phyloP scores from a whole-genome alignment of 2,888 invertebrate genomes.

The Creontiades dilutus region DNA sequence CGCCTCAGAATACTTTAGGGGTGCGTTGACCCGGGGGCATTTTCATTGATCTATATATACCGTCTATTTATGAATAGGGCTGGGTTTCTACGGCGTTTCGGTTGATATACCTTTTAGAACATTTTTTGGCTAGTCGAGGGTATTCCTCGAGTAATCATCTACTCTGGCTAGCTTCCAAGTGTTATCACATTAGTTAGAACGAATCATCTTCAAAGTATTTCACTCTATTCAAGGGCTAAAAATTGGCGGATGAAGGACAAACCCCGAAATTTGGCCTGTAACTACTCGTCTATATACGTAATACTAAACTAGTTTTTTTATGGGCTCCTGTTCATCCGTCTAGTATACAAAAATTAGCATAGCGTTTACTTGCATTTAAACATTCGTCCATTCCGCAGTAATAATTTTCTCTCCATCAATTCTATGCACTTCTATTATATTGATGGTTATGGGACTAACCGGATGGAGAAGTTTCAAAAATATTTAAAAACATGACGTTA shows the following conservation, averaged over 20 bases:
- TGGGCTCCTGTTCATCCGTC: too few species aligned
- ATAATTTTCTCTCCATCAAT: too few species aligned
- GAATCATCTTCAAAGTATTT: constrained; percentile 17
- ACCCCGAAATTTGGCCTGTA: too few species aligned
- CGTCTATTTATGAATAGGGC: constrained; percentile 56
- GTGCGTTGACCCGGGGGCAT: constrained; percentile 58
- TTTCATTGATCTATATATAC: constrained; percentile 64
- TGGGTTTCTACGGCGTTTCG: constrained; percentile 49
- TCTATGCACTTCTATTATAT: too few species aligned
- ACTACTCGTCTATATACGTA: too few species aligned
- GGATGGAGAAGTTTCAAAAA: too few species aligned
- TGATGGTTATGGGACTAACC: too few species aligned
- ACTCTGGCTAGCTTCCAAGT: constrained; percentile 24
- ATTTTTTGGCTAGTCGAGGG: not conserved
- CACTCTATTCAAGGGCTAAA: not conserved
- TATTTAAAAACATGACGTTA: too few species aligned
- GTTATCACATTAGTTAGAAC: constrained; percentile 49
- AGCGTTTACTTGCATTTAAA: too few species aligned
- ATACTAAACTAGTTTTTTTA: too few species aligned
- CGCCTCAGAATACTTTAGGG: not conserved
- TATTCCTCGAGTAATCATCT: constrained; percentile 19
- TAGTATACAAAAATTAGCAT: too few species aligned
- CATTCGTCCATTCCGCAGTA: too few species aligned
- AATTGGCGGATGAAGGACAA: not conserved
- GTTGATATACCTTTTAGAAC: constrained; percentile 53